Conservation (phyloP, 1,140 invertebrate genomes). For the Zaprionus ghesquierei region DNA sequence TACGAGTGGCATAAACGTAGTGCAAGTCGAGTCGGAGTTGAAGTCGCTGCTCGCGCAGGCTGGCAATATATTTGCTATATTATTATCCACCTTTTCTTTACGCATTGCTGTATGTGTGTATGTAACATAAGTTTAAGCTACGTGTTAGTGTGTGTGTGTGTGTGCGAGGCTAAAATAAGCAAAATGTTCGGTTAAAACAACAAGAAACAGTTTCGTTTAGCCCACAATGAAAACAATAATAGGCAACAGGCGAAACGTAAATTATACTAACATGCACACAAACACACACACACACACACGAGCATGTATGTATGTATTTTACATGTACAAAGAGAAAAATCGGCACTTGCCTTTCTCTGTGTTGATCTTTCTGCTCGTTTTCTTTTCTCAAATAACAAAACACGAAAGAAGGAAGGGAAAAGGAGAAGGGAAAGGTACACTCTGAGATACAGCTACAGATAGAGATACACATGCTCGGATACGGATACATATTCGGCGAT, state of each 20-base stretch:
- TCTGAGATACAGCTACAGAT: constrained; percentile 12
- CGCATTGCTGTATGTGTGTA: constrained; percentile 29
- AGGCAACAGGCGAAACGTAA: constrained; percentile 26
- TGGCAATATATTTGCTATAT: constrained; percentile 57
- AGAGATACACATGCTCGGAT: background rate
- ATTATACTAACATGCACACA: constrained; percentile 14
- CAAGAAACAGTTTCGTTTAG: constrained; percentile 73
- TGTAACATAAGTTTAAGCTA: background rate
- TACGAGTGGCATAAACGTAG: constrained; percentile 68
- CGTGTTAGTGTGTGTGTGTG: constrained; percentile 12
- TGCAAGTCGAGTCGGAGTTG: constrained; percentile 46
- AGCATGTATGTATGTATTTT: background rate
- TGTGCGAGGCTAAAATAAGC: constrained; percentile 54
- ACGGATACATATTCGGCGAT: constrained; percentile 21
- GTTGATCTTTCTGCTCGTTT: constrained; percentile 75
- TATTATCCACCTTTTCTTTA: constrained; percentile 57
- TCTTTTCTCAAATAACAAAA: constrained; percentile 37
- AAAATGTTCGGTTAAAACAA: constrained; percentile 70
- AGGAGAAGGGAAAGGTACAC: constrained; percentile 32
- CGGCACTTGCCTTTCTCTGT: constrained; percentile 71
- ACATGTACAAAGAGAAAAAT: constrained; percentile 36
- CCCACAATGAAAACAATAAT: constrained; percentile 71
- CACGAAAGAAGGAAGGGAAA: too few species aligned
- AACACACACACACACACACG: background rate
- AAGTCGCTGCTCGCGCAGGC: constrained; percentile 22